Percentiles rank a stretch among this genome's conserved stretches.
Conservation (phyloP, 2,113 vertebrate genomes). For the Rattus rattus region DNA sequence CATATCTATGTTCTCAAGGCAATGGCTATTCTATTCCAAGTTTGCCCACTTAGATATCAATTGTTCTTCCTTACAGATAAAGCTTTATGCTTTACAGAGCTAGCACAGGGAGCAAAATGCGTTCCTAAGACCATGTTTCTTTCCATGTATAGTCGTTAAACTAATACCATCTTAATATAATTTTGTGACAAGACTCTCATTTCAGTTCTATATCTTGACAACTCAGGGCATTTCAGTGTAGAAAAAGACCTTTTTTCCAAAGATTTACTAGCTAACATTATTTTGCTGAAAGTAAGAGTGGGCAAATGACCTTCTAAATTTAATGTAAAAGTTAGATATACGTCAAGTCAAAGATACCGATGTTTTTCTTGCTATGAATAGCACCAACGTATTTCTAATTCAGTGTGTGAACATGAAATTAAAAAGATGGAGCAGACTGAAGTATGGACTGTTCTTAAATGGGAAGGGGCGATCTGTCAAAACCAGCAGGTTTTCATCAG, state of each 20-base stretch:
- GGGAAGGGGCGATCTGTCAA: neutral
- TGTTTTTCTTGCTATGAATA: neutral
- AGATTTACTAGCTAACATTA: neutral
- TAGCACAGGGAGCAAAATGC: neutral
- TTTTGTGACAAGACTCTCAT: neutral
- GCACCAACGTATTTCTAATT: neutral
- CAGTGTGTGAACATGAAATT: neutral
- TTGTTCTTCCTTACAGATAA: neutral
- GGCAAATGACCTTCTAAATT: neutral
- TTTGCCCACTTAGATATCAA: constrained; percentile 5
- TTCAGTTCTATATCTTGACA: constrained; percentile 13
- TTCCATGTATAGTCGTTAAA: neutral
- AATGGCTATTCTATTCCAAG: neutral
- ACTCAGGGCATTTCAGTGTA: neutral
- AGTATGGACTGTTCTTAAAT: neutral
- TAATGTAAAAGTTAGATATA: neutral
- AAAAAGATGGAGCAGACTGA: neutral
- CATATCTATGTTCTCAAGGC: constrained; percentile 19
- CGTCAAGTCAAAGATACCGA: neutral
- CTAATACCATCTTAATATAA: neutral
- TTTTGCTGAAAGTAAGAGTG: constrained; percentile 54
- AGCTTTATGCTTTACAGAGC: neutral
- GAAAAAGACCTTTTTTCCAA: constrained; percentile 18
- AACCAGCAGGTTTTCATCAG: neutral
- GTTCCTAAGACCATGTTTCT: neutral